These are phyloP conservation scores for Phalacrocorax carbo DNA, from an alignment of 2,113 vertebrate species.

Conservation along the genomic window DNA sequence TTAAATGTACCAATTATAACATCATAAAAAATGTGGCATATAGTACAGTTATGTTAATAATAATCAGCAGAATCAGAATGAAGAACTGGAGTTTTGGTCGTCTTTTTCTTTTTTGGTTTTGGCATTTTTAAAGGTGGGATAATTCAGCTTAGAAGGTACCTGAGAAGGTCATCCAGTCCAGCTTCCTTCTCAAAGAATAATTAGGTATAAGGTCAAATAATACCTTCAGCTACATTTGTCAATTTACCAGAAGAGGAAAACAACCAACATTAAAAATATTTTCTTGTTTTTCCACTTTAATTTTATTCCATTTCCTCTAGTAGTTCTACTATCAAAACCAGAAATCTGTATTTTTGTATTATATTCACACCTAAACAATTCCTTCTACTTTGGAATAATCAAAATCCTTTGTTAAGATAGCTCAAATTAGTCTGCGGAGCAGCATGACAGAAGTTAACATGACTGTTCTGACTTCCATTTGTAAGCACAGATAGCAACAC, in stretches of 20 bases:
- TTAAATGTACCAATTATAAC: background rate
- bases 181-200: background rate
- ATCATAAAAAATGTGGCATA: background rate
- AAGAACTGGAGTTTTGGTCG: background rate
- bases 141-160: background rate
- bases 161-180: background rate
- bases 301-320: background rate
- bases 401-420: background rate
- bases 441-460: constrained; percentile 54
- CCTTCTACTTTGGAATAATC: background rate
- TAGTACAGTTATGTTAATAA: background rate
- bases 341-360: background rate
- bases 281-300: background rate
- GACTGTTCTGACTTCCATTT: constrained; percentile 19
- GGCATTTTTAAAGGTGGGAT: background rate
- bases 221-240: background rate
- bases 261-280: background rate
- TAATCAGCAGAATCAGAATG: background rate
- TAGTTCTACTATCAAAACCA: background rate
- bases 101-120: background rate
- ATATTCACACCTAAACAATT: background rate
- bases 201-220: background rate
- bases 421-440: background rate
- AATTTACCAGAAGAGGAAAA: background rate
- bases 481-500: constrained; percentile 11